A percentile compares a stretch with the other conserved stretches of the same genome.
phyloP scores from a whole-genome alignment of 2,113 vertebrate genomes.

The Puma concolor region DNA sequence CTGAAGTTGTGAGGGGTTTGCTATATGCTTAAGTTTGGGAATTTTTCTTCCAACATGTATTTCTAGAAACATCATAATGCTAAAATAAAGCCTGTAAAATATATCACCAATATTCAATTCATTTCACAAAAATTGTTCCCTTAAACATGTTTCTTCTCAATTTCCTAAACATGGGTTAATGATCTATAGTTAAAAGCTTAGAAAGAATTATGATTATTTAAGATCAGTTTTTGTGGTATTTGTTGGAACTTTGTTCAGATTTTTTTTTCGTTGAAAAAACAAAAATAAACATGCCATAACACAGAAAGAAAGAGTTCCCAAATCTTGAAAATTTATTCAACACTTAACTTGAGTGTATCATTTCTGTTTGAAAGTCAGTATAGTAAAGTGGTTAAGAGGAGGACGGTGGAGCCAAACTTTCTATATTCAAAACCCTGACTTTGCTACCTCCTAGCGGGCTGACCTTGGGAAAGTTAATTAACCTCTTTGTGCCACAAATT shows the following conservation, averaged over 20 bases:
- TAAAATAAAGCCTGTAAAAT: background rate
- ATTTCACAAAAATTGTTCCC: background rate
- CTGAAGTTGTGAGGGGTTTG: background rate
- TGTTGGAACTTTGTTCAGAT: background rate
- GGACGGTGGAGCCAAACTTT: background rate
- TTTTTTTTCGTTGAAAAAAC: conserved; percentile 21
- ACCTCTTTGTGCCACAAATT: background rate
- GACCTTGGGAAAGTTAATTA: background rate
- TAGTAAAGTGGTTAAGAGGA: background rate
- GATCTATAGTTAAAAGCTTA: conserved; percentile 23
- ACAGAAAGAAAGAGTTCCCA: background rate
- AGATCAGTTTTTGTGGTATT: background rate
- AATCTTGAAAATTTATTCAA: background rate
- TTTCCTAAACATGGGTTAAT: background rate
- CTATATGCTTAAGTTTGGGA: background rate
- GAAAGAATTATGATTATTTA: conserved; percentile 14
- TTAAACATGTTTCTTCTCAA: background rate
- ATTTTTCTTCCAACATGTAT: conserved; percentile 3
- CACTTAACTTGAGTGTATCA: background rate
- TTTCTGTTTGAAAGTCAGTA: background rate
- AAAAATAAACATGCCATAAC: background rate
- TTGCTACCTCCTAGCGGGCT: background rate
- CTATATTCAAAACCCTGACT: background rate
- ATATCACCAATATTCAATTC: background rate
- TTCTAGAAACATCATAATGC: background rate